Evolutionary conservation across 2,113 vertebrate species (phyloP), one percentile per base, ranked within the genome.

Genomic region (Scolopax mira): DNA sequence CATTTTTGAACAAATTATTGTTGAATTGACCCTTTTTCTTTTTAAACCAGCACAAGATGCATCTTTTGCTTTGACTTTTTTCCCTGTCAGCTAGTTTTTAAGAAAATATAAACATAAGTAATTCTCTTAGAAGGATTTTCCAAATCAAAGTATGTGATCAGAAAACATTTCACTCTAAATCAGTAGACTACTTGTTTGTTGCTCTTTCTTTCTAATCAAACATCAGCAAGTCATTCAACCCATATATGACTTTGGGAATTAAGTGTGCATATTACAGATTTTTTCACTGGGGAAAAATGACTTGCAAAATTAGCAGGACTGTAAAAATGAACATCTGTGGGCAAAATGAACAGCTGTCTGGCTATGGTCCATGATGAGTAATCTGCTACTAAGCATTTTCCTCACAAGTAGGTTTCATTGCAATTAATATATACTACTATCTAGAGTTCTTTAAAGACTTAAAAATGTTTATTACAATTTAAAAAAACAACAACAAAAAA

Each of bases 281-380:
- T 84, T 91, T 21, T 57, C 31, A 19, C 15, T 52, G 12, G 67
- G 54, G 84, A 41, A 82, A 81, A 75, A 85, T 79, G 18, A 77
- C 65, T 92, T 91, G 66, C 54, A 95, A 69, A n/a, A 82, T 91
- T 89, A 94, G 11, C 71, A 95, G 44, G 42, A 78, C 42, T 75
- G 39, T 57, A 89, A 95, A 93, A 93, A 89, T 30, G 31, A 90
- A 75, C 95, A 92, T 91, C 85, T 96, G 82, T 60, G 91, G 35
- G 72, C 58, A 94, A 95, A 91, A 66, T 19, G 28, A 95, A 72
- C 94, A 94, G 54, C 84, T 94, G 83, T 18, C 27, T 79, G 42
- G 62, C 66, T 85, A 55, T 78, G 6, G 57, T 88, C 57, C 33
- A 18, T 61, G 39, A 83, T 80, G 52, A 82, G 33, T 88, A 78